A percentile compares a stretch with the other conserved stretches of the same genome.
Evolutionary conservation across 2,113 vertebrate species (phyloP).

Genomic region (Ondatra zibethicus): DNA sequence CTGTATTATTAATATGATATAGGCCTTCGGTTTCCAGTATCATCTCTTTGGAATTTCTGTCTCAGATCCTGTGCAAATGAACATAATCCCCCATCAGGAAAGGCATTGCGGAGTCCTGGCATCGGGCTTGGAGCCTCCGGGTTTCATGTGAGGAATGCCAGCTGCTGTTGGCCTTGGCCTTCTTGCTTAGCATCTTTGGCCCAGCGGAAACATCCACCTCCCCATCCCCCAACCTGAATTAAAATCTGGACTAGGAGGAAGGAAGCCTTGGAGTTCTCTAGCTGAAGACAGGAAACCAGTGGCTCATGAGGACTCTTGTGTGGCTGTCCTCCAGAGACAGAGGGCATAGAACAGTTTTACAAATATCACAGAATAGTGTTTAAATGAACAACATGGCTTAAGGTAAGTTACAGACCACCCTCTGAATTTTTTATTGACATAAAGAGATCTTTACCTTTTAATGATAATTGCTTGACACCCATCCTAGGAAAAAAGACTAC

Average conservation of each 20-base stretch:
- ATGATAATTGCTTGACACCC: background rate
- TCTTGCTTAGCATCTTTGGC: background rate
- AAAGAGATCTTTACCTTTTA: background rate
- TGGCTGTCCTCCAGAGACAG: background rate
- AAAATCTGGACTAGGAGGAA: background rate
- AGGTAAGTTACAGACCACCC: background rate
- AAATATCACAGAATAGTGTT: background rate
- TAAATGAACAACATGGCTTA: background rate
- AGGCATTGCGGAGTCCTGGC: conserved; percentile 71
- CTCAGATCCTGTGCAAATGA: conserved; percentile 80
- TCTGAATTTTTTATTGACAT: background rate
- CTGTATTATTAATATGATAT: conserved; percentile 80
- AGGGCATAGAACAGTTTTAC: background rate
- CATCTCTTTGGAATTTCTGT: conserved; percentile 79
- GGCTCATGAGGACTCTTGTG: background rate
- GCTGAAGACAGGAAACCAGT: background rate
- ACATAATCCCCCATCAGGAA: conserved; percentile 79
- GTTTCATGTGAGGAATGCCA: conserved; percentile 68
- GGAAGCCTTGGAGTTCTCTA: background rate
- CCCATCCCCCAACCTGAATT: background rate
- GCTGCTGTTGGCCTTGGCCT: conserved; percentile 36
- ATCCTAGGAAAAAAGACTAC: background rate
- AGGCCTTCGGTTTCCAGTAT: conserved; percentile 79
- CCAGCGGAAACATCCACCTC: background rate
- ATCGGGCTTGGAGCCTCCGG: conserved; percentile 64